These are phyloP conservation scores for Andrena marginata DNA, from an alignment of 2,888 invertebrate species.

Conservation along the genomic window DNA sequence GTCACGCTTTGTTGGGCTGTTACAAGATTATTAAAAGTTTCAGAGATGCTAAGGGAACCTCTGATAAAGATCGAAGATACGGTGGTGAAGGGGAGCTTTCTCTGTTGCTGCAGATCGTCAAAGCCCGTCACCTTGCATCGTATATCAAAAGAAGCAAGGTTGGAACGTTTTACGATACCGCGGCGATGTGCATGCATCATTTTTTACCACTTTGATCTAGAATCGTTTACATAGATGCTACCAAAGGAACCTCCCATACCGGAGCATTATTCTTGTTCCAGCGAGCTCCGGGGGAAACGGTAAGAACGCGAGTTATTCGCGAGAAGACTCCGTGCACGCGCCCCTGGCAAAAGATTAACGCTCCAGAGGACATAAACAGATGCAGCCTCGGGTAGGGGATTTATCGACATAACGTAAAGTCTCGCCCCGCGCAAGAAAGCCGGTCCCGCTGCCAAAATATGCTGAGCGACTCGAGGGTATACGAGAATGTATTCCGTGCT, in stretches of 20 bases:
- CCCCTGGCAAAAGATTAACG: conserved; percentile 1
- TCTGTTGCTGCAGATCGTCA: background rate
- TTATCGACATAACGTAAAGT: conserved; percentile 8
- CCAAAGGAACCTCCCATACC: background rate
- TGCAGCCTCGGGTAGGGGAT: conserved; percentile 8
- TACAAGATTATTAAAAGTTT: background rate
- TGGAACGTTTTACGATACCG: too few relatives aligned
- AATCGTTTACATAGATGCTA: background rate
- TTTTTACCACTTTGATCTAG: background rate
- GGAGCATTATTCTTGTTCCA: background rate
- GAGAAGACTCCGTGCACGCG: background rate
- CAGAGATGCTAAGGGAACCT: background rate
- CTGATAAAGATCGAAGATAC: background rate
- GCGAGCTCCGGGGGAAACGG: background rate
- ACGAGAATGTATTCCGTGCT: conserved; percentile 3
- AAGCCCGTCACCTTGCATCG: background rate
- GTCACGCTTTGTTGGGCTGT: background rate
- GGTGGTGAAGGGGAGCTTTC: background rate
- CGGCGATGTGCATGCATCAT: too few relatives aligned
- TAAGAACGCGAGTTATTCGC: conserved; percentile 18
- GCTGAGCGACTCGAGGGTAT: background rate
- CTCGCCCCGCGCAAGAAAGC: conserved; percentile 10
- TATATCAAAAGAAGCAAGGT: background rate
- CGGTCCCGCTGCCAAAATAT: conserved; percentile 11
- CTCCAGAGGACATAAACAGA: conserved; percentile 26